Evolutionary conservation across 2,888 invertebrate genomes (phyloP).

Genomic region (Rhyacophila evoluta): DNA sequence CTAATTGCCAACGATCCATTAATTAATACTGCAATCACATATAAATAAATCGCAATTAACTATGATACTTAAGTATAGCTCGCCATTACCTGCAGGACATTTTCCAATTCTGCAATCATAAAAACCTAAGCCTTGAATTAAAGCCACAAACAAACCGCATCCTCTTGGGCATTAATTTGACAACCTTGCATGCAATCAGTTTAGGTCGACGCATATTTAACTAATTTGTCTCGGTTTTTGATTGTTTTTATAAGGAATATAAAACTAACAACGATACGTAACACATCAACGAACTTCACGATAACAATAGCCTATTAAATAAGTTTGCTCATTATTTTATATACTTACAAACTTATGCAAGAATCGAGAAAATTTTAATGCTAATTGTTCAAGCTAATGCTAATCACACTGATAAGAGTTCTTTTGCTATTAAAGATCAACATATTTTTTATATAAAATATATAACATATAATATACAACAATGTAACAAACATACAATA

Average conservation of each 20-base stretch:
- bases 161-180: background rate
- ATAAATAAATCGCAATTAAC: background rate
- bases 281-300: too few relatives aligned
- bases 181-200: background rate
- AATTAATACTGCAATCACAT: slow-evolving; percentile 12
- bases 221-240: background rate
- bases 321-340: background rate
- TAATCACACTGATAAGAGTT: background rate
- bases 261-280: too few relatives aligned
- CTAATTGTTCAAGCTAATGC: too few relatives aligned
- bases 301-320: background rate
- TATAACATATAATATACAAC: too few relatives aligned
- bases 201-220: background rate
- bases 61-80: background rate
- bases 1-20: slow-evolving; percentile 1
- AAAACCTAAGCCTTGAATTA: background rate
- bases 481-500: too few relatives aligned
- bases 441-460: background rate
- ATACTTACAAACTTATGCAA: background rate
- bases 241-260: too few relatives aligned
- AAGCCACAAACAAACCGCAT: background rate
- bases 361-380: background rate
- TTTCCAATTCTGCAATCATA: background rate
- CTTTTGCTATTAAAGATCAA: background rate
- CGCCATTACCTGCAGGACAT: background rate